These are phyloP conservation scores for Aquatica leii DNA, from an alignment of 2,888 invertebrate genomes.

Conservation along the genomic window DNA sequence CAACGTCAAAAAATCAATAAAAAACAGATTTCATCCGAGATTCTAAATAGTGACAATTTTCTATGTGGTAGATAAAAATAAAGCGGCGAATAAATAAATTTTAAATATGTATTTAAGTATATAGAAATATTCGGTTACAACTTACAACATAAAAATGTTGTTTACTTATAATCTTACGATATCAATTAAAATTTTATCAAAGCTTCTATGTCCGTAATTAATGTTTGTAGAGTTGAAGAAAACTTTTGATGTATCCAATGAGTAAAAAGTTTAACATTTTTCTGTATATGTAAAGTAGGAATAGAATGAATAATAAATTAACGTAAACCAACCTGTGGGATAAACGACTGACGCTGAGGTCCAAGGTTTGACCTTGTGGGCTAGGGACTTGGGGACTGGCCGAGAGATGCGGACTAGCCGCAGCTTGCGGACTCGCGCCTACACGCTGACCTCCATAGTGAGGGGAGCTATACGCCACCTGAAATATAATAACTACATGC, in stretches of 20 bases:
- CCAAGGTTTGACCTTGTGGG: conserved; percentile 89
- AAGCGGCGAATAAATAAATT: no score
- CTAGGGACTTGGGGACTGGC: conserved; percentile 91
- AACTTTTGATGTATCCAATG: conserved; percentile 12
- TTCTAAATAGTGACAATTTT: no score
- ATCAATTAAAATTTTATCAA: no score
- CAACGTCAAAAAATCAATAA: no score
- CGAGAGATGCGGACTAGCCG: conserved; percentile 79
- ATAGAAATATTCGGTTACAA: no score
- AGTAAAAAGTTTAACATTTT: conserved; percentile 16
- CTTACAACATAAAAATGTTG: no score
- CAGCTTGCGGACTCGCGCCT: conserved; percentile 83
- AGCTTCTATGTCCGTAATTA: no score
- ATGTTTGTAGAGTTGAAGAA: background rate
- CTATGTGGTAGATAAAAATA: no score
- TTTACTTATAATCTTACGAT: no score
- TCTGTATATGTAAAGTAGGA: conserved; percentile 20
- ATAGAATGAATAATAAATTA: conserved; percentile 33
- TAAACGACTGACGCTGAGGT: conserved; percentile 87
- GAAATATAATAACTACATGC: conserved; percentile 57
- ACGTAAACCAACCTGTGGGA: conserved; percentile 74
- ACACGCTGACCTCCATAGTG: conserved; percentile 77
- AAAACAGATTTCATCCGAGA: no score
- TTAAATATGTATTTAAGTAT: no score
- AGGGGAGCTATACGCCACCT: conserved; percentile 80